Percentiles rank a stretch among this genome's conserved stretches.
These are phyloP conservation scores for Hippasteria phrygiana DNA, from an alignment of 53 echinoderm and acorn worm species.

Conservation along the genomic window DNA sequence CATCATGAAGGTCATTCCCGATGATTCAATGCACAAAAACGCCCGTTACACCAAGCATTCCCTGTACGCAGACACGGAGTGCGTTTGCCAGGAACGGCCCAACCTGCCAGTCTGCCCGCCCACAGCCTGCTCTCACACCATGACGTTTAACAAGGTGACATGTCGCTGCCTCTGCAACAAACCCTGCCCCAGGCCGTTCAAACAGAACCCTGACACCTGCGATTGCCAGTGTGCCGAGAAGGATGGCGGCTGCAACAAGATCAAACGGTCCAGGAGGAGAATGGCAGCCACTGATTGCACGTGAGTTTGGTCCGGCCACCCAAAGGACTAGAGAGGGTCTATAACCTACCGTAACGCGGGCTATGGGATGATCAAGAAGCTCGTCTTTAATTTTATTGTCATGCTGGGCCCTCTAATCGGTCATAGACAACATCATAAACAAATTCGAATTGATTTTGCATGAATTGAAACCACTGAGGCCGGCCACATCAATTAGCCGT, in stretches of 20 bases:
- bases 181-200: slow-evolving; percentile 77
- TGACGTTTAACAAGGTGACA: slow-evolving; percentile 4
- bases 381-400: too few relatives aligned
- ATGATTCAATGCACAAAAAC: neutral
- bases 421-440: too few relatives aligned
- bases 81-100: neutral
- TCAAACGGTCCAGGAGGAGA: slow-evolving; percentile 16
- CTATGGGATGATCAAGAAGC: too few relatives aligned
- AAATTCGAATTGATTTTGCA: too few relatives aligned
- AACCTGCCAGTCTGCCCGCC: neutral
- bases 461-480: too few relatives aligned
- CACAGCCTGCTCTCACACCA: neutral
- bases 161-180: slow-evolving; percentile 78
- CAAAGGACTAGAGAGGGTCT: too few relatives aligned
- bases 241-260: slow-evolving; percentile 53
- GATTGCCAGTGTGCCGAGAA: slow-evolving; percentile 69
- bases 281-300: slow-evolving; percentile 19
- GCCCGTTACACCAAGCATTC: slow-evolving; percentile 14
- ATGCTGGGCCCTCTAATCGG: too few relatives aligned
- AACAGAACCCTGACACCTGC: slow-evolving; percentile 71
- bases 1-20: slow-evolving; percentile 11
- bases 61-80: slow-evolving; percentile 22
- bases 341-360: too few relatives aligned
- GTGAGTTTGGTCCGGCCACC: slow-evolving; percentile 29
- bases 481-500: too few relatives aligned